A percentile compares a stretch with the other conserved stretches of the same genome.
Evolutionary conservation across 2,888 invertebrate species (phyloP).

Genomic region (Caenorhabditis sp.): DNA sequence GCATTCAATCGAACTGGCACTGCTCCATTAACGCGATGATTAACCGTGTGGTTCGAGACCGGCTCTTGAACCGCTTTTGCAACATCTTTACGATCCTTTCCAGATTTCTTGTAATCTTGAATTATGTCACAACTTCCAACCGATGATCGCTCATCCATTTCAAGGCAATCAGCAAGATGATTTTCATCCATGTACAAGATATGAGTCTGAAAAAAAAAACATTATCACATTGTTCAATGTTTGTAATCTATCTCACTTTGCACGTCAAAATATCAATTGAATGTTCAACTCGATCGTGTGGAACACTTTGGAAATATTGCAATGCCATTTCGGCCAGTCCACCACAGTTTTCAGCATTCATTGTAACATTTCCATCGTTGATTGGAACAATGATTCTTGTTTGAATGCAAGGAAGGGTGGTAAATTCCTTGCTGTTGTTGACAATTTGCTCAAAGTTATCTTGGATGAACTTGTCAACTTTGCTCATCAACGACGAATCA

Average conservation of each 20-base stretch:
- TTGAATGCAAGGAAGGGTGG: conserved; percentile 67
- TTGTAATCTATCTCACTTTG: conserved; percentile 48
- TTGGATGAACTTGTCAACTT: conserved; percentile 65
- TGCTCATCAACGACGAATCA: conserved; percentile 60
- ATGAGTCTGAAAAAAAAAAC: conserved; percentile 54
- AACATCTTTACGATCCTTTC: conserved; percentile 42
- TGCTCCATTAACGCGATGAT: conserved; percentile 66
- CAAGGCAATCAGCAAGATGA: conserved; percentile 64
- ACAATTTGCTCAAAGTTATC: conserved; percentile 63
- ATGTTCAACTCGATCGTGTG: conserved; percentile 58
- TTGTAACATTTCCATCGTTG: conserved; percentile 38
- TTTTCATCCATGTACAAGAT: conserved; percentile 66
- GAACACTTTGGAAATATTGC: conserved; percentile 58
- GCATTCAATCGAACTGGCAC: conserved; percentile 61
- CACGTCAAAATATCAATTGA: conserved; percentile 56
- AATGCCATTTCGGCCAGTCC: conserved; percentile 56
- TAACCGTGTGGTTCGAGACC: conserved; percentile 47
- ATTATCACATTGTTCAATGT: background rate
- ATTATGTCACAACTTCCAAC: conserved; percentile 68
- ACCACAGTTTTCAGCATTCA: conserved; percentile 40
- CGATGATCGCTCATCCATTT: conserved; percentile 65
- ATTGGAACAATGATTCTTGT: conserved; percentile 57
- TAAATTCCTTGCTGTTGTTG: conserved; percentile 65
- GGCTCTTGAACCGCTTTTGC: conserved; percentile 50
- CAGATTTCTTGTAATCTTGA: conserved; percentile 66